Base-by-base conservation (phyloP, 2,797 vertebrate species). In the Austrolebias charrua region DNA sequence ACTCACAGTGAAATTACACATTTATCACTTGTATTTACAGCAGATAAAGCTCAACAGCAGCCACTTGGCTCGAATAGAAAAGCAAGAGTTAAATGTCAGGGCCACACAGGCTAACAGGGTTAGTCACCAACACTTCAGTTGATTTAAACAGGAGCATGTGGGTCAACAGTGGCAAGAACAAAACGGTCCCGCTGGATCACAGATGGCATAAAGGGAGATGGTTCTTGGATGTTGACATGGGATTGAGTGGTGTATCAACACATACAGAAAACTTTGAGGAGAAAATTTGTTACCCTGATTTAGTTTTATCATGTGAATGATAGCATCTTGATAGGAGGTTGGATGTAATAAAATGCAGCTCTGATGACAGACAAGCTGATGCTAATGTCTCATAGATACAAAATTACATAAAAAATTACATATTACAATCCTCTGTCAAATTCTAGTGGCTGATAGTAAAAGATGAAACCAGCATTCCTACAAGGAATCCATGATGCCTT, bases 111-210 rank as follows among this genome's bases (percentile, higher is more conserved):
- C 43, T 19, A 24, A 16, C 15, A 5, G 13, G 46, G 18, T 60
- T 15, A 49, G 46, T 33, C 19, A n/a, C 19, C 9, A 24, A 8
- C 29, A 14, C 5, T 48, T 47, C 19, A 8, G 14, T 9, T 38
- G 57, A 60, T 40, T 60, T 40, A 50, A 56, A 31, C 20, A 18
- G 55, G 42, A 56, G 15, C 31, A 4, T n/a, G 38, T 56, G 55
- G 35, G 5, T 19, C 4, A 18, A 53, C 16, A 35, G 38, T 29
- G 55, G 16, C 46, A 47, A 6, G 24, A 31, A 38, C 24, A 5
- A 45, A 28, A 20, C 9, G 19, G 38, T 38, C 35, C 35, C 31
- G 31, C 5, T 33, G 31, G 31, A 33, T 33, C 31, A 33, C 31
- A 33, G 31, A 33, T 33, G 5, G 13, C 13, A 42, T 11, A 43